A percentile compares a stretch with the other conserved stretches of the same genome.
phyloP scores from a whole-genome alignment of 2,888 invertebrate species.

The Leucoma salicis region DNA sequence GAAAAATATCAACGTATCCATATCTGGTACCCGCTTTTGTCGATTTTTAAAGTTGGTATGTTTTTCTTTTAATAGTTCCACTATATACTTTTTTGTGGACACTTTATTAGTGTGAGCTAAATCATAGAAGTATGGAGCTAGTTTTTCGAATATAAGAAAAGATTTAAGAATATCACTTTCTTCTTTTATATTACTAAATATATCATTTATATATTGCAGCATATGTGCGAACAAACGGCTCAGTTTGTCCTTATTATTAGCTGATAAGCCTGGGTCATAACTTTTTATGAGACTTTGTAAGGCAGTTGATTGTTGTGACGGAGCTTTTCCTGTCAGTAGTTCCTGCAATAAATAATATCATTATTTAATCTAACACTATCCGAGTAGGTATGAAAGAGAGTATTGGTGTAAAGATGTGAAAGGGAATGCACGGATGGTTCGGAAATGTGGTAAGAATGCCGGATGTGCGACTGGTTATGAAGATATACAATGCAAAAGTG shows the following conservation, averaged over 20 bases:
- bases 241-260: conserved; percentile 89
- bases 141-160: conserved; percentile 82
- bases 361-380: not conserved
- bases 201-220: conserved; percentile 89
- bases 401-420: too few relatives aligned
- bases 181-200: conserved; percentile 67
- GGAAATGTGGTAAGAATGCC: too few relatives aligned
- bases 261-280: conserved; percentile 91
- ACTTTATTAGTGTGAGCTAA: conserved; percentile 87
- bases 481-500: too few relatives aligned
- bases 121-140: conserved; percentile 84
- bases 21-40: conserved; percentile 82
- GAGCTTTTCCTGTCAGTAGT: conserved; percentile 82
- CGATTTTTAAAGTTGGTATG: conserved; percentile 84
- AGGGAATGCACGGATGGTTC: too few relatives aligned
- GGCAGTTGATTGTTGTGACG: conserved; percentile 86
- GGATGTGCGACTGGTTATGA: too few relatives aligned
- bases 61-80: conserved; percentile 88
- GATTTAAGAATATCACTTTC: conserved; percentile 70
- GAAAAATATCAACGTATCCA: conserved; percentile 89
- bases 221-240: conserved; percentile 88
- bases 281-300: conserved; percentile 93
- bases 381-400: too few relatives aligned
- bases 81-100: conserved; percentile 84
- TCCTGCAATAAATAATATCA: conserved; percentile 53